Evolutionary conservation across 2,113 vertebrate species (phyloP), one percentile per base, ranked within the genome.

Genomic region (Gadus chalcogrammus): DNA sequence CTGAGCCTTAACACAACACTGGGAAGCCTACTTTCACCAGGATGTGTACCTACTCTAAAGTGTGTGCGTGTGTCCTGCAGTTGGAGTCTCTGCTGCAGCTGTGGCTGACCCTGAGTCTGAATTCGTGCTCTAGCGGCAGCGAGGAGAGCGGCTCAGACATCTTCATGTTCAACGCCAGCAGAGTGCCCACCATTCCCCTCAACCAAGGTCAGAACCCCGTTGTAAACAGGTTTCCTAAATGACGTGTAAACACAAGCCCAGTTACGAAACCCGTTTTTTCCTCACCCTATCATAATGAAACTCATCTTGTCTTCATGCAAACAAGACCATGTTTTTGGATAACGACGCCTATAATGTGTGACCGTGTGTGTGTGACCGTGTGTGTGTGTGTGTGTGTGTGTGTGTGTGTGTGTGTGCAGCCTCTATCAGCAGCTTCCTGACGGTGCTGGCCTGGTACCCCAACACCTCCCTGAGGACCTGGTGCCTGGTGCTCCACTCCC

Each of bases 401-500:
- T 42, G 38, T 65, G 1, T 70, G 0, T 77, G 7, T 83, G 35
- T 76, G 24, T 67, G 6, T 61, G 3, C 88, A 99, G 97, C 94
- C 35, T 99, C 97, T 71, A 94, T 99, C 87, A 94, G 93, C 82
- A 98, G 95, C 79, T 98, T 98, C 91, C 92, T 99, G 65, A 95
- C 95, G 0, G 95, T 98, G 78, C 88, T 99, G 88, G 95, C 97
- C 0, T 99, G 97, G 97, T 96, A 98, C 88, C 97, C 97, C 69
- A 99, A 97, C 83, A 96, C 96, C 56, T 94, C 96, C 67, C 91
- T 99, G 18, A 93, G 96, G 82, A 98, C 96, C 0, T 99, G 97
- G 97, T 99, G 97, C 85, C 93, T 99, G 91, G 97, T 98, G 80
- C 94, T 99, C 85, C 97, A 98, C 88, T 98, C 95, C 79, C 93